Percentiles rank a stretch among this genome's conserved stretches.
These are phyloP conservation scores for Hafferia zeledoni DNA, from an alignment of 2,797 vertebrate species.

Conservation along the genomic window DNA sequence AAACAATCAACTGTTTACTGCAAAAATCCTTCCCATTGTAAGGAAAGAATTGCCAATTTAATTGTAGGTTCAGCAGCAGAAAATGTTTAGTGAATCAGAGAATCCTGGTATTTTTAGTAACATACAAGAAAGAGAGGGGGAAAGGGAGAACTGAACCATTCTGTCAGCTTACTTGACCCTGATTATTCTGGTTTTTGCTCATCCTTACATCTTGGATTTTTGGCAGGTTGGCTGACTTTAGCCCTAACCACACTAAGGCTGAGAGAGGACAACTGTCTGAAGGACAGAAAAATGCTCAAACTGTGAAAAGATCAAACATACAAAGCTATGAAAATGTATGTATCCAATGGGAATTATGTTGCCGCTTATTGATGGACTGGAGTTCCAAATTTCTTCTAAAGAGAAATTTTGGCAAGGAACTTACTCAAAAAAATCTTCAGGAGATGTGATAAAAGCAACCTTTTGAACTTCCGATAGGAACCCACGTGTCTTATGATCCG, in stretches of 20 bases:
- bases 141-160: not conserved
- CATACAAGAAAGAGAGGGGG: not conserved
- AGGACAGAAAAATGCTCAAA: not conserved
- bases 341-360: not conserved
- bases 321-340: not conserved
- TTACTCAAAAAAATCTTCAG: not conserved
- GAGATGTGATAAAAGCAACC: not conserved
- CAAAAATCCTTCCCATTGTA: not conserved
- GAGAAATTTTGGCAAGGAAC: not conserved
- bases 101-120: not conserved
- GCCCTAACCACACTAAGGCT: not conserved
- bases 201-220: not conserved
- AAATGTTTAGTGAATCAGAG: not conserved
- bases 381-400: not conserved
- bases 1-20: not conserved
- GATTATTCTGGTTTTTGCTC: not conserved
- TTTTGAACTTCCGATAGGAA: not conserved
- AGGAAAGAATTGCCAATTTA: not conserved
- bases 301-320: not conserved
- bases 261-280: not conserved
- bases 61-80: not conserved
- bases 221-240: not conserved
- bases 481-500: not conserved
- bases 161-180: not conserved
- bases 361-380: not conserved